Evolutionary conservation across 2,888 invertebrate genomes (phyloP).

Genomic region (Trachelus tabidus): DNA sequence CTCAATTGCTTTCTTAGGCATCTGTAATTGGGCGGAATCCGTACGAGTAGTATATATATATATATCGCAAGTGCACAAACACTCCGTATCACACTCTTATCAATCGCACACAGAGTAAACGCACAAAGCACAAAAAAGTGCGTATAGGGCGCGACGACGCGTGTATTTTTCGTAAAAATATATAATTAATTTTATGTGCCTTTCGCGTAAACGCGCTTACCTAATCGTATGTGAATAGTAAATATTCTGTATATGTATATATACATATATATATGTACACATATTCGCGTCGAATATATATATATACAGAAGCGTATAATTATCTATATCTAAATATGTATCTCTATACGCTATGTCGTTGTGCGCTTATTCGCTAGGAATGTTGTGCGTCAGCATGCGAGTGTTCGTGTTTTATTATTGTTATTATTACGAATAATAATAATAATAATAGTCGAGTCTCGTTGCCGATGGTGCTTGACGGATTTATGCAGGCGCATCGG

Average conservation of each 20-base stretch:
- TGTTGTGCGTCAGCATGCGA: not conserved
- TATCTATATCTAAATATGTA: not conserved
- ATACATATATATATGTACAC: not conserved
- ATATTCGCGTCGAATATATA: not conserved
- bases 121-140: no score
- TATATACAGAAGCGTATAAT: not conserved
- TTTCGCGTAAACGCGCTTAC: no score
- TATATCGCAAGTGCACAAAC: not conserved
- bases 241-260: not conserved
- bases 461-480: no score
- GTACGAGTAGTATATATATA: not conserved
- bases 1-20: slow-evolving; percentile 17
- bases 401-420: not conserved
- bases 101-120: no score
- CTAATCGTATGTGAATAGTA: no score
- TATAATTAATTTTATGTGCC: no score
- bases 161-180: no score
- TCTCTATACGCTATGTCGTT: slow-evolving; percentile 9
- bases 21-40: not conserved
- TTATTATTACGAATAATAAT: not conserved
- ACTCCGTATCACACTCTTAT: no score
- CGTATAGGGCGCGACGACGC: no score
- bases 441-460: not conserved
- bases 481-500: no score
- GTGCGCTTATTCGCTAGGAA: slow-evolving; percentile 11